Percentiles rank a stretch among this genome's conserved stretches.
Evolutionary conservation across 2,888 invertebrate genomes (phyloP).

Genomic region (Drosophila maculinotata): DNA sequence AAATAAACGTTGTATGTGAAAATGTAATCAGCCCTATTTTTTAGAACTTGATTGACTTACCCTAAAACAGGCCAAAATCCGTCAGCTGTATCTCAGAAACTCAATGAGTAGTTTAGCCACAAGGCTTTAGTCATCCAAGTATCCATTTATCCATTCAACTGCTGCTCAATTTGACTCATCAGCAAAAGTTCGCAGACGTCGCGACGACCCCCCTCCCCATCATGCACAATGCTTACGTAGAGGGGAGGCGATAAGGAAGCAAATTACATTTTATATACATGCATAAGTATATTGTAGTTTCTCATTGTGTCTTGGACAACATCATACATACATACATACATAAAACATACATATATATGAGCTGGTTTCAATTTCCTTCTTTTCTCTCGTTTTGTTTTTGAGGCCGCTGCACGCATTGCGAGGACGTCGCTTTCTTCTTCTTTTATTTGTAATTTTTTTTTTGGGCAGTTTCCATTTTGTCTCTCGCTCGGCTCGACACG

Average conservation of each 20-base stretch:
- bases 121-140: conserved; percentile 41
- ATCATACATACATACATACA: conserved; percentile 7
- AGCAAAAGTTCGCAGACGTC: conserved; percentile 61
- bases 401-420: conserved; percentile 62
- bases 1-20: not conserved
- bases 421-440: conserved; percentile 45
- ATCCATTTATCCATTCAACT: conserved; percentile 58
- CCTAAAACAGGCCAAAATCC: no score
- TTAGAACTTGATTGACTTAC: no score
- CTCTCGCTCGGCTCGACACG: conserved; percentile 66
- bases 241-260: conserved; percentile 32
- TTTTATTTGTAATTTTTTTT: conserved; percentile 35
- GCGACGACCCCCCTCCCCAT: conserved; percentile 11
- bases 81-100: conserved; percentile 29
- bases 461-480: conserved; percentile 58
- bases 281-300: conserved; percentile 39
- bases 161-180: conserved; percentile 76
- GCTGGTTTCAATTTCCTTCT: conserved; percentile 20
- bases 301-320: conserved; percentile 18
- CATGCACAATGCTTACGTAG: conserved; percentile 55
- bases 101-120: conserved; percentile 35
- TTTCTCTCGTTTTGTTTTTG: conserved; percentile 11
- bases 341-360: conserved; percentile 16
- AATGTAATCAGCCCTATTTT: no score
- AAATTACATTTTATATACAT: conserved; percentile 67